Conservation (phyloP, 1,140 invertebrate genomes). For the Venustaconcha ellipsiformis region DNA sequence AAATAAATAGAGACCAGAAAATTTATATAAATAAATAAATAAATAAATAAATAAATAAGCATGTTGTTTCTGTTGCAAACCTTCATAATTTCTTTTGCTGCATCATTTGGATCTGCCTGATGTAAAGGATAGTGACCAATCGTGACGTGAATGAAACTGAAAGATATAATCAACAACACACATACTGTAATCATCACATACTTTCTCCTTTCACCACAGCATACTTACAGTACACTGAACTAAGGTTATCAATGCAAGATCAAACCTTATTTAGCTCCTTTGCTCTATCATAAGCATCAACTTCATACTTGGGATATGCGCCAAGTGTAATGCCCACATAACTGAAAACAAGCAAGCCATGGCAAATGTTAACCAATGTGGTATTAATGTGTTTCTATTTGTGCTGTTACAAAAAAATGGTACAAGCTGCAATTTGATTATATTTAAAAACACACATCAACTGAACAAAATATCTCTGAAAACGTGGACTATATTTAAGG, state of each 20-base stretch:
- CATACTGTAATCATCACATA: conserved; percentile 1
- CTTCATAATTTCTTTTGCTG: too few relatives aligned
- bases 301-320: conserved; percentile 53
- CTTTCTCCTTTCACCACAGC: background rate
- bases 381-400: background rate
- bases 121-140: background rate
- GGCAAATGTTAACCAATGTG: conserved; percentile 1
- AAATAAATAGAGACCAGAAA: too few relatives aligned
- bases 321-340: conserved; percentile 59
- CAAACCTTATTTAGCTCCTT: conserved; percentile 55
- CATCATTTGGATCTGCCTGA: too few relatives aligned
- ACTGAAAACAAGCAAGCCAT: conserved; percentile 43
- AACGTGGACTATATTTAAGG: background rate
- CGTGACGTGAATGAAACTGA: background rate
- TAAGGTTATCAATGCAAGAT: background rate
- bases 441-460: too few relatives aligned
- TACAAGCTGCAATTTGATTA: background rate
- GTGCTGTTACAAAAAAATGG: background rate
- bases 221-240: background rate
- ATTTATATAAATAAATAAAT: too few relatives aligned
- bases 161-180: background rate
- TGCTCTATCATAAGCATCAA: conserved; percentile 51
- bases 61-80: too few relatives aligned
- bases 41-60: too few relatives aligned
- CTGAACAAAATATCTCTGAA: background rate